Base-by-base conservation (phyloP, 1,140 invertebrate species). In the Leucophenga varia region DNA sequence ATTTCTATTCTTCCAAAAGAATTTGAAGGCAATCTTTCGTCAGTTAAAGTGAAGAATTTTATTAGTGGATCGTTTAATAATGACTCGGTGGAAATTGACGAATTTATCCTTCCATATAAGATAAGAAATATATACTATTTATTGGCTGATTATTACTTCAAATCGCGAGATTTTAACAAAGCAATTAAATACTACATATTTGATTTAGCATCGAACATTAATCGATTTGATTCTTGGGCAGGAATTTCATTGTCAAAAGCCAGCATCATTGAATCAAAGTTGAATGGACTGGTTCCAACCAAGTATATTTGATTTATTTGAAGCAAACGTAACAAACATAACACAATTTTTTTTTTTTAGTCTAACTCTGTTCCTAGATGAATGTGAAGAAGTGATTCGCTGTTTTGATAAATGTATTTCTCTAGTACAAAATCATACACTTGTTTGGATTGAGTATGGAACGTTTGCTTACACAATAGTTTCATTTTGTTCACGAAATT, bases 101-200 rank as follows among this genome's bases (percentile, higher is more conserved):
- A 81, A 12, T 32, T 13, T 21, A 59, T 67, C 28, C 53, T 80
- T 13, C 81, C 81, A 2, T 78, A 78, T 56, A 76, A 82, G 58
- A 81, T 88, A 52, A 76, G 81, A 13, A 85, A 89, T 31, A 84
- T 95, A 35, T 97, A 90, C 73, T 97, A 95, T 72, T 78, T 96
- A 2, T 74, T 97, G 22, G 94, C 85, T 5, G 94, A 97, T 78
- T 93, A 89, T 78, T 88, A 95, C 76, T 94, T 96, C 64, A 97
- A 97, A 76, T 80, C 78, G 58, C 87, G 86, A 53, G 90, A 90
- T 48, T 86, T 86, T 42, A 79, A 82, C 55, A 84, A 86, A 70
- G 88, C 91, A 3, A 81, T 90, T 5, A 85, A 87, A 55, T 93
- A 88, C 76, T 95, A 93, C 68, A 79, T 86, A 19, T 76, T 88